Evolutionary conservation across 2,888 invertebrate species (phyloP).

Genomic region (Rotaria socialis): DNA sequence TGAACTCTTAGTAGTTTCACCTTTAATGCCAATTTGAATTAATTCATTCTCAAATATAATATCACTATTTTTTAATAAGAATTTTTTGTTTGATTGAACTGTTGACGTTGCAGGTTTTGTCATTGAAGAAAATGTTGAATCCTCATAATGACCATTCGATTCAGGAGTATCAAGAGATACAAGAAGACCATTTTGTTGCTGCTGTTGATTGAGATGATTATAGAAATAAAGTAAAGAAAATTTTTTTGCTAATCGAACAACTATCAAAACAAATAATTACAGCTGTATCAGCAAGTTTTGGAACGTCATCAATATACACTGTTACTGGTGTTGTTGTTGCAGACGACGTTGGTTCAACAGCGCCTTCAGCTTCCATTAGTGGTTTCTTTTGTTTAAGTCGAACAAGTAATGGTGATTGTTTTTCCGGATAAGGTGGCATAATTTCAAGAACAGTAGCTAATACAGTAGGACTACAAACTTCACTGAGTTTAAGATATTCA

Average conservation of each 20-base stretch:
- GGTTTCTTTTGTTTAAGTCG: conserved; percentile 86
- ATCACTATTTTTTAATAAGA: conserved; percentile 93
- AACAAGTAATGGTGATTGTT: conserved; percentile 92
- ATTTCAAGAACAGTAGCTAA: conserved; percentile 95
- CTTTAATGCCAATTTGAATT: conserved; percentile 94
- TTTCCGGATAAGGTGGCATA: conserved; percentile 98
- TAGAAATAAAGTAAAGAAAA: background rate
- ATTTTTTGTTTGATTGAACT: conserved; percentile 60
- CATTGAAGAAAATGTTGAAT: background rate
- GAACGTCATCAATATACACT: background rate
- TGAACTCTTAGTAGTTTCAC: conserved; percentile 90
- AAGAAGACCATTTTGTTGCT: conserved; percentile 36
- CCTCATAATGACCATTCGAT: background rate
- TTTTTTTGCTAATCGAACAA: too few species aligned
- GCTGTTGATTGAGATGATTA: conserved; percentile 2
- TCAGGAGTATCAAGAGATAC: background rate
- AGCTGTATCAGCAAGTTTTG: background rate
- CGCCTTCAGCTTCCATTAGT: background rate
- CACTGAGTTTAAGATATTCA: conserved; percentile 91
- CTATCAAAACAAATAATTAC: background rate
- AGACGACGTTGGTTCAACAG: background rate
- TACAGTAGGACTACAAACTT: conserved; percentile 91
- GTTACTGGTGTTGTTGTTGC: background rate
- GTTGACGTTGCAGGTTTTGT: background rate
- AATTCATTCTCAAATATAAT: conserved; percentile 92